Evolutionary conservation across 2,888 invertebrate genomes (phyloP).

Genomic region (Volucella bombylans): DNA sequence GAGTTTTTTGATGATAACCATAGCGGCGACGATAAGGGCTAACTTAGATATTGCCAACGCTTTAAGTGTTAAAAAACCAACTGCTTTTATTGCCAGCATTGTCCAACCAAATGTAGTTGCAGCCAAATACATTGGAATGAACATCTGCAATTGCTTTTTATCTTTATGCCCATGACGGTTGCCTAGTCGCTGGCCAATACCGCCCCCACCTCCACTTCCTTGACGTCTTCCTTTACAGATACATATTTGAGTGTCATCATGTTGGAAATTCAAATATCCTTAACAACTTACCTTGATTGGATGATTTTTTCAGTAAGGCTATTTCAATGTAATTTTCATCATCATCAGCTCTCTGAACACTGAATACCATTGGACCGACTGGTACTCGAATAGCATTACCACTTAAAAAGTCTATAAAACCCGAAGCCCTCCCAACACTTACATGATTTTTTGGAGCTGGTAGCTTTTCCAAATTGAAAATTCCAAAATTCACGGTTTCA

Average conservation of each 20-base stretch:
- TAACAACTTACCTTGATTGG: conserved; percentile 77
- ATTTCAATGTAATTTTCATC: conserved; percentile 81
- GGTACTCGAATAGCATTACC: conserved; percentile 81
- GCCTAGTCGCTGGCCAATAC: conserved; percentile 75
- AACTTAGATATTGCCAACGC: conserved; percentile 88
- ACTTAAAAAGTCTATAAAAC: conserved; percentile 79
- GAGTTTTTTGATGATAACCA: conserved; percentile 85
- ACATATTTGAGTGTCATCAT: neutral
- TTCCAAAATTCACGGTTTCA: conserved; percentile 84
- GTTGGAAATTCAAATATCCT: neutral
- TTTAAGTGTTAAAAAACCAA: conserved; percentile 86
- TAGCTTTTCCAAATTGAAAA: conserved; percentile 84
- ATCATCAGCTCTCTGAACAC: conserved; percentile 81
- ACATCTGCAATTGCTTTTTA: conserved; percentile 85
- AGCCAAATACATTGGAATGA: conserved; percentile 87
- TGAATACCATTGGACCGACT: conserved; percentile 81
- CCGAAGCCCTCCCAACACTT: conserved; percentile 78
- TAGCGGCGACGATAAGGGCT: conserved; percentile 86
- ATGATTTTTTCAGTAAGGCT: conserved; percentile 80
- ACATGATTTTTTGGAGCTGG: conserved; percentile 75
- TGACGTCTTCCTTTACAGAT: conserved; percentile 51
- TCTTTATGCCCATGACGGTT: conserved; percentile 81
- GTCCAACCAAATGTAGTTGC: conserved; percentile 87
- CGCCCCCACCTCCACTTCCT: conserved; percentile 76
- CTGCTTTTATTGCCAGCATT: conserved; percentile 85